Evolutionary conservation across 2,797 vertebrate species (phyloP).

Genomic region (Atherinosoma microstoma): DNA sequence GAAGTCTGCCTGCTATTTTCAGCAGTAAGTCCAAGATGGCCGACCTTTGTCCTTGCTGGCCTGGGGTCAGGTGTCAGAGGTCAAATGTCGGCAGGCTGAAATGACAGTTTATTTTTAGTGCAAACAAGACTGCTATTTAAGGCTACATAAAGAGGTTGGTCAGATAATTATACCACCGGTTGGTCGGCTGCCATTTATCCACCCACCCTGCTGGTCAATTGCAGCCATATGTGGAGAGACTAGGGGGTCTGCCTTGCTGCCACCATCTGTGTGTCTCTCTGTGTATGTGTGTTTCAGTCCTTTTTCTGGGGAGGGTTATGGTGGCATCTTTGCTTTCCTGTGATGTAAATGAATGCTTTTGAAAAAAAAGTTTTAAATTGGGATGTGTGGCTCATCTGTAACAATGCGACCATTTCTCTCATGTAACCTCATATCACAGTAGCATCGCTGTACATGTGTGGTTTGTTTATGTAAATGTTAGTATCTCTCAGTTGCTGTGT

Average conservation of each 20-base stretch:
- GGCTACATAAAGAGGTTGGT: constrained; percentile 78
- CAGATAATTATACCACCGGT: constrained; percentile 81
- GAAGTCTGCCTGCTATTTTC: constrained; percentile 66
- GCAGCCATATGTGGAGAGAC: constrained; percentile 82
- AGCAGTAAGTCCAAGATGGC: constrained; percentile 62
- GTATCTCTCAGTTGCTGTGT: constrained; percentile 59
- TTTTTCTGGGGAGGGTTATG: constrained; percentile 33
- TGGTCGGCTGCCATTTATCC: constrained; percentile 79
- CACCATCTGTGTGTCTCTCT: constrained; percentile 57
- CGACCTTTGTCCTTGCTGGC: constrained; percentile 57
- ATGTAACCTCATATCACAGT: constrained; percentile 16
- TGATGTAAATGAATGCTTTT: constrained; percentile 34
- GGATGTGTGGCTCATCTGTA: constrained; percentile 5
- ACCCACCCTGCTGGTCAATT: constrained; percentile 79
- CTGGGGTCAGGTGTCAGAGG: constrained; percentile 67
- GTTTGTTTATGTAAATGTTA: constrained; percentile 66
- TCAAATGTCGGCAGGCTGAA: constrained; percentile 69
- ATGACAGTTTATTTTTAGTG: constrained; percentile 84
- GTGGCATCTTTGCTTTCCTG: constrained; percentile 47
- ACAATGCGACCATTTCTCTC: constrained; percentile 10
- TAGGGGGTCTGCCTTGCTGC: constrained; percentile 75
- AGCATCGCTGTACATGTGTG: constrained; percentile 34
- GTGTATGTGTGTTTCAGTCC: constrained; percentile 34
- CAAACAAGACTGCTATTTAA: constrained; percentile 83
- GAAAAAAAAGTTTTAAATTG: neutral